Evolutionary conservation across 1,140 invertebrate species (phyloP), one percentile per base, ranked within the genome.

Genomic region (Drosophila saltans): DNA sequence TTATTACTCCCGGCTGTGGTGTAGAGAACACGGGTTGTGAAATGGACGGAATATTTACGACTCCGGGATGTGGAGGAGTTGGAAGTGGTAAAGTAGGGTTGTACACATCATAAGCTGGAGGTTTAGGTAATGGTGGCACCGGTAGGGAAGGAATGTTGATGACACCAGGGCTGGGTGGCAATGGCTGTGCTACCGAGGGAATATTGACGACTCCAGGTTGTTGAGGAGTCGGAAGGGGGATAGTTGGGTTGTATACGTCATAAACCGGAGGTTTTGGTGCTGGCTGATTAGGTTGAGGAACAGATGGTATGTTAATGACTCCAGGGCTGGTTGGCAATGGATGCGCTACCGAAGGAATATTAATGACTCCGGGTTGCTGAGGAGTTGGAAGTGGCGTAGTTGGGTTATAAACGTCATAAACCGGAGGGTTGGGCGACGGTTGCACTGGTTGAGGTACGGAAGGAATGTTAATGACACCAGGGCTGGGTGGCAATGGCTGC

Each of bases 361-460:
- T 78, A 0, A 72, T 30, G 16, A 78, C 39, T 65, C 60, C 76
- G 0, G 75, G 59, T 3, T 26, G 36, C 3, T 52, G 57, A 3
- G 67, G 63, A 16, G 8, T 58, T 21, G 69, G 69, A 0, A 11
- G 8, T 21, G 24, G 10, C 9, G 75, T 26, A 28, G 60, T 45
- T 30, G 73, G 74, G 1, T 74, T 69, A 1, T 1, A 95, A 0
- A 75, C 66, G 41, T 75, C 72, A 3, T 73, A 36, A n/a, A 58
- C 0, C 0, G 52, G 40, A 1, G 73, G 52, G 3, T 68, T 43
- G 30, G 30, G 45, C 0, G 71, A 0, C 2, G 71, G 66, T 55
- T 73, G 66, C 1, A 52, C 39, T 0, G 73, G 70, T n/a, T 68
- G 70, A 1, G 73, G 64, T 1, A 26, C 60, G 7, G 74, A 58